These are phyloP conservation scores for Euplagia quadripunctaria DNA, from an alignment of 2,888 invertebrate genomes.

Conservation along the genomic window DNA sequence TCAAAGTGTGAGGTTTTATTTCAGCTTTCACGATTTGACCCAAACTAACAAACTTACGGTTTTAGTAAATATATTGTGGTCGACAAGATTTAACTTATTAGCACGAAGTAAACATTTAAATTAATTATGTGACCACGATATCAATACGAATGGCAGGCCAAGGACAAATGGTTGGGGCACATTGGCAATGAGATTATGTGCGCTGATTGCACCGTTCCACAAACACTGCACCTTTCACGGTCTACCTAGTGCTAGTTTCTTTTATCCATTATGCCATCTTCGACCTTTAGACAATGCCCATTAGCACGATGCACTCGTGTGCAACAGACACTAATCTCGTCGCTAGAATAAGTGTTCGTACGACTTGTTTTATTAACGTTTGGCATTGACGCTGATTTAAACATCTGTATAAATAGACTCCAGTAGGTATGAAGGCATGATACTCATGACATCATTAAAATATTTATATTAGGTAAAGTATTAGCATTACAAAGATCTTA, in stretches of 20 bases:
- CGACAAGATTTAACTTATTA: background rate
- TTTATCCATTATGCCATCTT: constrained; percentile 60
- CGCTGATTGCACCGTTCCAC: constrained; percentile 52
- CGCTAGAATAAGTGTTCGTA: constrained; percentile 29
- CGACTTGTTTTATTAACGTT: constrained; percentile 48
- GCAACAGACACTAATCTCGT: constrained; percentile 22
- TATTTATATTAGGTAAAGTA: constrained; percentile 38
- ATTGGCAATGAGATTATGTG: constrained; percentile 61
- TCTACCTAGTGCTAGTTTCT: constrained; percentile 44
- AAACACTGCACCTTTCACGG: constrained; percentile 37
- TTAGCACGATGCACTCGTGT: constrained; percentile 37
- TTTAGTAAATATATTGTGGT: background rate
- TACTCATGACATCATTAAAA: constrained; percentile 47
- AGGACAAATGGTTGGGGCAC: constrained; percentile 65
- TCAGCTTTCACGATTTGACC: background rate
- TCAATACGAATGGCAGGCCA: constrained; percentile 59
- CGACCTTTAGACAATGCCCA: constrained; percentile 49
- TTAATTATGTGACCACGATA: constrained; percentile 37
- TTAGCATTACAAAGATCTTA: constrained; percentile 41
- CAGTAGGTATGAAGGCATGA: constrained; percentile 27
- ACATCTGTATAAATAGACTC: constrained; percentile 56
- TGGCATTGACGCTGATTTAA: constrained; percentile 58
- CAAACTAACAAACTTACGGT: background rate
- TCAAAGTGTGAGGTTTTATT: background rate
- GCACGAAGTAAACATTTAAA: constrained; percentile 21